Base-by-base conservation (phyloP, 2,797 vertebrate genomes). In the Petrocephalus sullivani region DNA sequence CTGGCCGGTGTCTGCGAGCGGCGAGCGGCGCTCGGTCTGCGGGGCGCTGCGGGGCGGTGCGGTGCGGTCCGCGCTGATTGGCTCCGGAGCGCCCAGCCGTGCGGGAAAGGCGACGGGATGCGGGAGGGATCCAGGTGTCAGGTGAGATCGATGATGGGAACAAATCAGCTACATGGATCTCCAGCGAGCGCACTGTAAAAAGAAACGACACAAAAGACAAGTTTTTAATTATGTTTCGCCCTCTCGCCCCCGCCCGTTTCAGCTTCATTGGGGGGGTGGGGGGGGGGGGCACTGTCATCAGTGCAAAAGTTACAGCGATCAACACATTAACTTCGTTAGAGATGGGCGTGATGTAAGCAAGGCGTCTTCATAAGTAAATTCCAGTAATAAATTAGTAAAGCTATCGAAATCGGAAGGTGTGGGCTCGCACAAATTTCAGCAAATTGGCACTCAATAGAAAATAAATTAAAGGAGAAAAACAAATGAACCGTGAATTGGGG, bases 61-160 rank as follows among this genome's bases (percentile, higher is more conserved):
- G 81, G 10, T 60, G 19, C n/a, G 57, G 33, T 86, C 3, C 6
- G 57, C 21, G 16, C n/a, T 9, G 85, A 86, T 86, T 86, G 85
- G 85, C 56, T 86, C 54, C 54, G 57, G 33, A 58, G 10, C 53
- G 56, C 51, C 54, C 78, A n/a, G 46, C 46, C 46, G 51, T 53
- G 33, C 14, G 16, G 10, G 57, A 61, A 86, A 41, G 56, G 28
- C 14, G 54, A 58, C 10, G 56, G 14, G 56, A 58, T 6, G 53
- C 49, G 7, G 23, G 28, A 37, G 51, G 16, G 23, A 82, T 53
- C 41, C 51, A 84, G 82, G 23, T 21, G 51, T 84, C 46, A 84
- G 82, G 82, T 84, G 46, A 84, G 82, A 84, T 84, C 4, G 82
- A 53, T 84, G 82, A 51, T 54, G 46, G n/a, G 51, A 54, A 56